Evolutionary conservation across 2,113 vertebrate genomes (phyloP).

Genomic region (Colistium nudipinnis): DNA sequence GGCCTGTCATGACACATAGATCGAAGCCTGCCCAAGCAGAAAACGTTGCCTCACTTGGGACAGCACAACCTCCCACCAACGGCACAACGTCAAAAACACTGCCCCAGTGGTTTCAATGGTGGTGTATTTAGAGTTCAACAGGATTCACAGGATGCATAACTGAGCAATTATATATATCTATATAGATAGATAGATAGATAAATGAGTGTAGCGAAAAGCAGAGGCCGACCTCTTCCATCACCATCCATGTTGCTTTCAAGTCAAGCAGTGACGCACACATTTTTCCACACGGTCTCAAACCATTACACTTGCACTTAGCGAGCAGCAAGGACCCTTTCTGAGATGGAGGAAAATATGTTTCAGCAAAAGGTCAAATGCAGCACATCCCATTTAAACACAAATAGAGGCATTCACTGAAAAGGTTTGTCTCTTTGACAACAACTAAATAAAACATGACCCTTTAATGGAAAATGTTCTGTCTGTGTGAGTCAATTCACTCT

Average conservation of each 20-base stretch:
- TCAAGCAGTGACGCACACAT: constrained; percentile 6
- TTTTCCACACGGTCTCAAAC: constrained; percentile 15
- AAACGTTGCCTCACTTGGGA: constrained; percentile 64
- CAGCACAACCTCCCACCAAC: constrained; percentile 32
- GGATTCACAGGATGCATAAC: no score
- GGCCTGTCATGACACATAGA: constrained; percentile 31
- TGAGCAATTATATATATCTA: no score
- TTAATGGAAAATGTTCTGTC: constrained; percentile 32
- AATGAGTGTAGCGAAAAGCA: no score
- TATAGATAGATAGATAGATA: no score
- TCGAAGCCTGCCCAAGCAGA: constrained; percentile 66
- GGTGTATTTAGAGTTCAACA: no score
- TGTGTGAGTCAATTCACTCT: neutral
- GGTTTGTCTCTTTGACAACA: constrained; percentile 48
- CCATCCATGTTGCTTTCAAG: constrained; percentile 21
- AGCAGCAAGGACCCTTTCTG: constrained; percentile 21
- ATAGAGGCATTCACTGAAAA: constrained; percentile 36
- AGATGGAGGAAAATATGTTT: constrained; percentile 16
- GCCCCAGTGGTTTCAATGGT: constrained; percentile 12
- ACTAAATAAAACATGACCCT: constrained; percentile 63
- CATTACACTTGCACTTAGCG: constrained; percentile 46
- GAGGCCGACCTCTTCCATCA: neutral
- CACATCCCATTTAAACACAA: constrained; percentile 35
- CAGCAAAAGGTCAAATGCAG: constrained; percentile 28
- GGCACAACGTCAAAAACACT: constrained; percentile 25